A percentile compares a stretch with the other conserved stretches of the same genome.
phyloP scores from a whole-genome alignment of 2,113 vertebrate genomes.

The Triplophysa dalaica region DNA sequence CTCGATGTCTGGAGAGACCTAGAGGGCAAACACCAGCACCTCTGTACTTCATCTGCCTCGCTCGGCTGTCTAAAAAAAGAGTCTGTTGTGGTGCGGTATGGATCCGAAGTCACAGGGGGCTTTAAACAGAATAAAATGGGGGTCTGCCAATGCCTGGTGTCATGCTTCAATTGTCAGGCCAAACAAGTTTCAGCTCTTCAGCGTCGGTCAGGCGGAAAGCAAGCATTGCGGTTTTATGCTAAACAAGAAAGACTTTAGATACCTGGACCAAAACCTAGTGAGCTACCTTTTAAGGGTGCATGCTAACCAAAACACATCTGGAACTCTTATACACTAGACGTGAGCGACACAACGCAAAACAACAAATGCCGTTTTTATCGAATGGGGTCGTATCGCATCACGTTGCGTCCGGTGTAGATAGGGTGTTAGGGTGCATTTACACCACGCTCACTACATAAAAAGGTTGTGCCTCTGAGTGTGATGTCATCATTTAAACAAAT shows the following conservation, averaged over 20 bases:
- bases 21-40: slow-evolving; percentile 21
- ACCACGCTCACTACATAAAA: no score
- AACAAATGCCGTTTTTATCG: no score
- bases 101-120: slow-evolving; percentile 61
- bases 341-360: no score
- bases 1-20: slow-evolving; percentile 51
- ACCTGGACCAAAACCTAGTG: no score
- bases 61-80: slow-evolving; percentile 57
- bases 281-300: no score
- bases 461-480: no score
- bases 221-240: not conserved
- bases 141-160: slow-evolving; percentile 61
- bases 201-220: not conserved
- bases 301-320: no score
- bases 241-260: not conserved
- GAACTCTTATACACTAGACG: no score
- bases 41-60: slow-evolving; percentile 50
- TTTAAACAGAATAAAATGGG: slow-evolving; percentile 60
- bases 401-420: no score
- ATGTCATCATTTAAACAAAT: no score
- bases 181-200: slow-evolving; percentile 61
- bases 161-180: slow-evolving; percentile 61
- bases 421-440: no score
- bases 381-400: no score
- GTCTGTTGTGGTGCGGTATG: slow-evolving; percentile 63